Evolutionary conservation across 2,113 vertebrate genomes (phyloP), one percentile per base, ranked within the genome.

Genomic region (Microtus ochrogaster): DNA sequence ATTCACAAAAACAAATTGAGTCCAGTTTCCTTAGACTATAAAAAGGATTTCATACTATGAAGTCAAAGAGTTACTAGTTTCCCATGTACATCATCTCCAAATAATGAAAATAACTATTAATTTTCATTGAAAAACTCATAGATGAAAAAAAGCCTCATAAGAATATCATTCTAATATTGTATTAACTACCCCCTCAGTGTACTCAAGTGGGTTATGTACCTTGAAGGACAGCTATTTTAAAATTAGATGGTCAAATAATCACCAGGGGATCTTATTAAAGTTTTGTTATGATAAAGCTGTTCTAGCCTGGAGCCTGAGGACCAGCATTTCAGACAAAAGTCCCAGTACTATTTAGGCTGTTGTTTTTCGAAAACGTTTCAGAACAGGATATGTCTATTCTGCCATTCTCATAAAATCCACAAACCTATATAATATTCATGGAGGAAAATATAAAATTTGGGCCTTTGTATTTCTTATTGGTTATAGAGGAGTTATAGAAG

Each of bases 101-200:
- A 92, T 39, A 90, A 76, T 77, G 3, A 55, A 95, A 76, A n/a
- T 58, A 95, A 76, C 33, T 58, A 3, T 3, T 79, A 21, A 66
- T 86, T 96, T 91, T 86, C 36, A 82, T 92, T 91, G 19, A 94
- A 92, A 81, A 94, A 72, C 84, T 85, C 33, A 82, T 92, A 49
- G 12, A 92, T 85, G 8, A n/a, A 2, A 92, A 33, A 8, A 26
- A 39, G 12, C 63, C 16, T 47, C 76, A 86, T 49, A 30, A 90
- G 88, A 88, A 78, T 73, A 61, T 66, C n/a, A 91, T 63, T 74
- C 14, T 92, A 85, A 61, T 77, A 44, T 24, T 74, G 3, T 55
- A 55, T 61, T 77, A 16, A 16, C 19, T 58, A 19, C 13, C 5
- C 36, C 5, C 26, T 1, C 33, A 65, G 0, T 73, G 0, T 79